Evolutionary conservation across 2,888 invertebrate species (phyloP), one percentile per base, ranked within the genome.

Genomic region (Eucriotettix oculatus): DNA sequence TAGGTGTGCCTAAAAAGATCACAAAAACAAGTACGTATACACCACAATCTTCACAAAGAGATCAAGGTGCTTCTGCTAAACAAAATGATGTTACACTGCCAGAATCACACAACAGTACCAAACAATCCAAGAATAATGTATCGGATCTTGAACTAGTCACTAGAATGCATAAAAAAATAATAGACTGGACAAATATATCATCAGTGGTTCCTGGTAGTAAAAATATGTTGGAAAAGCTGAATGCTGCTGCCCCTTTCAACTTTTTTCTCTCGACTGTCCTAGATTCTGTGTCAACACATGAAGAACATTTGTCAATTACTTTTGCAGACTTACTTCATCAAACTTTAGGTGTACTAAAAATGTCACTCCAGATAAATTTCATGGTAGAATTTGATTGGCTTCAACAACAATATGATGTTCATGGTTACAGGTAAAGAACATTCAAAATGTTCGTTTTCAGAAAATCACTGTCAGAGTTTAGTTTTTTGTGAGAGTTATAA

Each of bases 301-400:
- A 69, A 1, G 86, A 88, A 64, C 75, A 79, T 0, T 76, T 83
- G 59, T 82, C 85, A 0, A 79, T 90, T 9, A 85, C 86, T 0
- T 83, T 90, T 66, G 80, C 81, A 71, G 90, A 91, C 74, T 78
- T 91, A n/a, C 72, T 91, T 9, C 89, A 90, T 68, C 77, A 77
- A 10, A 87, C 87, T 69, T 74, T 91, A 7, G 91, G 91, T 0
- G 81, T 83, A 61, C 73, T 92, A 9, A 83, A 84, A 65, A 79
- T 80, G 54, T 85, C 86, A 0, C 73, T 89, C n/a, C 91, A 96
- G 74, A 86, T 96, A 41, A 96, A 92, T 73, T 96, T 91, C 68
- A 90, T 95, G 88, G 86, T 94, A 52, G 93, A 96, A 67, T 78
- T 90, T 11, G 86, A 86, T 1, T 97, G 94, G 93, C 72, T 96